Percentiles rank a stretch among this genome's conserved stretches.
Conservation (phyloP, 2,113 vertebrate species). For the Geococcyx californianus region DNA sequence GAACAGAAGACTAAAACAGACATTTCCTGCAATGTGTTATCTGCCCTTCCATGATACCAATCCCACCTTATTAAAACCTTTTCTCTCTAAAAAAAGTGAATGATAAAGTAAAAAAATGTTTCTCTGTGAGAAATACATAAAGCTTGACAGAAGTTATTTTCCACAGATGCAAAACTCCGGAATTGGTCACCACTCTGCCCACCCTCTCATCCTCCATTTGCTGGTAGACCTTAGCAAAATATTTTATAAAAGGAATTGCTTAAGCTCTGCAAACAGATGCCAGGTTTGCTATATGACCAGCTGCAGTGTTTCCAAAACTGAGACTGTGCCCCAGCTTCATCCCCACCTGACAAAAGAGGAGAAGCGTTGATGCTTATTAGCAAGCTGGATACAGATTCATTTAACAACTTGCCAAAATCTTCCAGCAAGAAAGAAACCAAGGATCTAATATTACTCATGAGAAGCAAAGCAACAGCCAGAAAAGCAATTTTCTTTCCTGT, state of each 20-base stretch:
- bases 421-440: constrained; percentile 1
- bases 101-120: not conserved
- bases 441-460: not conserved
- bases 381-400: not conserved
- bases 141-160: not conserved
- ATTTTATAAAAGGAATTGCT: not conserved
- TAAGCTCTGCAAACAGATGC: not conserved
- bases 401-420: not conserved
- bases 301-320: not conserved
- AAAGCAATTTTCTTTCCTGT: not conserved
- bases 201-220: not conserved
- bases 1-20: constrained; percentile 25
- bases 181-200: not conserved
- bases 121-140: not conserved
- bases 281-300: not conserved
- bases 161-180: not conserved
- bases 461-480: not conserved
- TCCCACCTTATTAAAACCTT: not conserved
- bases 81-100: not conserved
- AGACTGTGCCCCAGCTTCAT: not conserved
- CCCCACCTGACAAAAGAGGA: not conserved
- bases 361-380: not conserved
- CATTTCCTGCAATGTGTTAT: not conserved
- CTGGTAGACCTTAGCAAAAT: not conserved
- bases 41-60: not conserved